phyloP scores from a whole-genome alignment of 2,888 invertebrate species.

The Gari tellinella region DNA sequence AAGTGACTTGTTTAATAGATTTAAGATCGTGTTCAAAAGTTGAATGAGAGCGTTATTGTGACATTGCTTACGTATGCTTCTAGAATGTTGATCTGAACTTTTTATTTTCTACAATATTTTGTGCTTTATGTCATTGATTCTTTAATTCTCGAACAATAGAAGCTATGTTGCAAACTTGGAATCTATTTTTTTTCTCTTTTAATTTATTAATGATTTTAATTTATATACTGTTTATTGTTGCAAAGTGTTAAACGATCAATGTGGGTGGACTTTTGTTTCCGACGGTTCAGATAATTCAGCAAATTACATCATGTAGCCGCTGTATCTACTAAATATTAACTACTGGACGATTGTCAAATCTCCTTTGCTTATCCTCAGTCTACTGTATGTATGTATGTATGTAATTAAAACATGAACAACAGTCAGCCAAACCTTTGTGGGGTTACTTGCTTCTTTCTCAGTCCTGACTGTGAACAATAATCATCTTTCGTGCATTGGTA shows the following conservation, averaged over 20 bases:
- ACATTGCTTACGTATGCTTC: no score
- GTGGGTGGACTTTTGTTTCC: slow-evolving; percentile 51
- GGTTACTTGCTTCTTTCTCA: slow-evolving; percentile 50
- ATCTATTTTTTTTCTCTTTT: slow-evolving; percentile 1
- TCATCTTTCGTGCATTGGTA: background rate
- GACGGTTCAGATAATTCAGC: slow-evolving; percentile 53
- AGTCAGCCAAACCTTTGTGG: slow-evolving; percentile 53
- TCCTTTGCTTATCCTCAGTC: slow-evolving; percentile 53
- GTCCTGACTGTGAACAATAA: slow-evolving; percentile 13
- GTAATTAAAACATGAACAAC: slow-evolving; percentile 53
- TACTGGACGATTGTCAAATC: slow-evolving; percentile 32
- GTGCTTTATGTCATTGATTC: background rate
- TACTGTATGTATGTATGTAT: slow-evolving; percentile 64
- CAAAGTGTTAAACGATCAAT: slow-evolving; percentile 21
- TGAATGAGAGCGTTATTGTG: no score
- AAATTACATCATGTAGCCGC: slow-evolving; percentile 41
- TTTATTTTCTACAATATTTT: no score
- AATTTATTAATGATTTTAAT: slow-evolving; percentile 33
- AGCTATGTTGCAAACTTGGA: slow-evolving; percentile 1
- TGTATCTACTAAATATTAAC: slow-evolving; percentile 36
- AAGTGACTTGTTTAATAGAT: background rate
- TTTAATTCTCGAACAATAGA: background rate
- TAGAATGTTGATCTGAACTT: no score
- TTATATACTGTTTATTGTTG: slow-evolving; percentile 44
- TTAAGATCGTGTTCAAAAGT: no score